A percentile compares a stretch with the other conserved stretches of the same genome.
Evolutionary conservation across 2,797 vertebrate species (phyloP).

Genomic region (Cyprinodon diabolis): DNA sequence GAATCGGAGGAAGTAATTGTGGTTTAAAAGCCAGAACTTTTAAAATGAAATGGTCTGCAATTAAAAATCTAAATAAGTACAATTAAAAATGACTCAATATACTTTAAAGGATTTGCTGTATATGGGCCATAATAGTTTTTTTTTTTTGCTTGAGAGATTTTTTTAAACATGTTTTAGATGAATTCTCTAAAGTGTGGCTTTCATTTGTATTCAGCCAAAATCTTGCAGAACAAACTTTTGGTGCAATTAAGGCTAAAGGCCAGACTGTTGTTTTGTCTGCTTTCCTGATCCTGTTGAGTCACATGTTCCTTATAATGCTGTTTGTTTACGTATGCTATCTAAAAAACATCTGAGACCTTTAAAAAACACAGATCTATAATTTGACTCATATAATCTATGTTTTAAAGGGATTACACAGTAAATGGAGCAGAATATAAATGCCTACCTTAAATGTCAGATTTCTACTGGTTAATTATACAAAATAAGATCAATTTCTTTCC

Average conservation of each 20-base stretch:
- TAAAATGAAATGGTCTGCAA: not conserved
- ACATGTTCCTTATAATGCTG: not conserved
- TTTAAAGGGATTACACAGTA: not conserved
- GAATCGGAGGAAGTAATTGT: slow-evolving; percentile 1
- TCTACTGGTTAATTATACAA: not conserved
- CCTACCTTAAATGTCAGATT: not conserved
- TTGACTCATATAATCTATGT: not conserved
- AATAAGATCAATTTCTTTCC: not conserved
- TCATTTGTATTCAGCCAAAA: not conserved
- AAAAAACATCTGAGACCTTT: not conserved
- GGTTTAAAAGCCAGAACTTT: not conserved
- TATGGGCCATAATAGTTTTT: not conserved
- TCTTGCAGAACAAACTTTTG: not conserved
- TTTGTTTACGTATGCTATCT: too few species aligned
- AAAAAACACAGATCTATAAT: not conserved
- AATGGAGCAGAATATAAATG: not conserved
- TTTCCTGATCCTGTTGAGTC: too few species aligned
- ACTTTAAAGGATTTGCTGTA: too few species aligned
- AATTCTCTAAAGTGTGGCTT: not conserved
- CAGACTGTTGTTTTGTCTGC: too few species aligned
- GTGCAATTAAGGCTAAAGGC: not conserved
- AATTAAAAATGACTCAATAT: not conserved
- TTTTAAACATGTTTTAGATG: not conserved
- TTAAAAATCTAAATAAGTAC: not conserved
- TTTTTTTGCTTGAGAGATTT: not conserved